These are phyloP conservation scores for Hiodon alosoides DNA, from an alignment of 2,113 vertebrate genomes.

Conservation along the genomic window DNA sequence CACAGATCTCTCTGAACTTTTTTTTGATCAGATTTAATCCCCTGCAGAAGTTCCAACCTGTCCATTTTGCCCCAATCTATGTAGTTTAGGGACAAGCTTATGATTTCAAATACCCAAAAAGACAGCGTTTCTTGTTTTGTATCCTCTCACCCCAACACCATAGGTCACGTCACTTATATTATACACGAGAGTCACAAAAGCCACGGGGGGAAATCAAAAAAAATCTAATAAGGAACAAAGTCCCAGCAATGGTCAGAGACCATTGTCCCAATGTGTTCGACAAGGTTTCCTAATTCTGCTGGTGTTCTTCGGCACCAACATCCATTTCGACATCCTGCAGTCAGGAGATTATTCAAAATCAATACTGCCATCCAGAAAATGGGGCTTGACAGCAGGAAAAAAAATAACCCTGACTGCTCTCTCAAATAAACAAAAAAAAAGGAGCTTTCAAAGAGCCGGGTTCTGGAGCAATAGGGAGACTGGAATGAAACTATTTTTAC, in stretches of 20 bases:
- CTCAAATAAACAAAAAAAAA: slow-evolving; percentile 17
- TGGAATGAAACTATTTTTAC: slow-evolving; percentile 69
- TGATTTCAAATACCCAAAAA: too few species aligned
- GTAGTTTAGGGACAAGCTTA: too few species aligned
- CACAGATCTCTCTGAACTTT: too few species aligned
- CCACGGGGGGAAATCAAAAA: not conserved
- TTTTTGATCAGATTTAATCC: too few species aligned
- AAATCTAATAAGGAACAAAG: not conserved
- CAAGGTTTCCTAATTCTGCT: slow-evolving; percentile 21
- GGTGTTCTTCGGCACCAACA: slow-evolving; percentile 14
- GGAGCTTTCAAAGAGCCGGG: slow-evolving; percentile 1
- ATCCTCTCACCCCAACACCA: too few species aligned
- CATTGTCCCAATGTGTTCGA: slow-evolving; percentile 3
- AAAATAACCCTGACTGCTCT: slow-evolving; percentile 14
- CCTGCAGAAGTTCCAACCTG: too few species aligned
- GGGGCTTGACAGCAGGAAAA: slow-evolving; percentile 18
- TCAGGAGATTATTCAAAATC: slow-evolving; percentile 28
- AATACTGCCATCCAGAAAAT: slow-evolving; percentile 27
- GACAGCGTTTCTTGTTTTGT: too few species aligned
- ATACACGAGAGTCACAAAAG: too few species aligned
- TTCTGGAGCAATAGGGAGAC: slow-evolving; percentile 32
- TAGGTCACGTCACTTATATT: too few species aligned
- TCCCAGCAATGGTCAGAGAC: not conserved
- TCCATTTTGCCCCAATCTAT: too few species aligned
- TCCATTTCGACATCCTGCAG: slow-evolving; percentile 24